Evolutionary conservation across 2,888 invertebrate species (phyloP), one percentile per base, ranked within the genome.

Genomic region (Drosophila testacea): DNA sequence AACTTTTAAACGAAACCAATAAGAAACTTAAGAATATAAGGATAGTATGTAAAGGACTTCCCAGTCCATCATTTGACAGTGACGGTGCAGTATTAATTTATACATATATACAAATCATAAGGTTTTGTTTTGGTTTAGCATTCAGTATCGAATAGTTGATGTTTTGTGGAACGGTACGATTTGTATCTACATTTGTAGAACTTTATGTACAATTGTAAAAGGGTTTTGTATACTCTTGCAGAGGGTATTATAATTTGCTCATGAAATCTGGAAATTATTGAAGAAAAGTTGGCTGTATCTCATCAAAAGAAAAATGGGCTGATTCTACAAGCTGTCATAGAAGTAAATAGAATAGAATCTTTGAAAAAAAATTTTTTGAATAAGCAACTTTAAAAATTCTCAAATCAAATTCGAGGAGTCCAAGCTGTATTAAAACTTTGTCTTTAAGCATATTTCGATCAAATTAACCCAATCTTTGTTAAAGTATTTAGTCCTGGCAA

Each of bases 141-240:
- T 82, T 80, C 79, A 60, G 52, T 44, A 41, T 55, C 30, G 9
- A 64, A 22, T 59, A 41, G n/a, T 60, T 46, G 16, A 60, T 65
- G 55, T 42, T 36, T 28, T 55, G 54, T 55, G 61, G 39, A 28
- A 51, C 22, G 48, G 16, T 65, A 73, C 69, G 69, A 41, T 56
- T 28, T 59, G 68, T 51, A 55, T 50, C 61, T 77, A 73, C 63
- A 44, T 6, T 22, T 13, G 68, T 56, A 68, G 69, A 64, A 54
- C 44, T 47, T 44, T 73, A 73, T 79, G 71, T 80, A 87, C 81
- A 86, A 65, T 60, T 36, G 16, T 46, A 27, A 46, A 22, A 36
- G 27, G 22, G 6, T 4, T n/a, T n/a, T 9, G 4, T 6, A 36
- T 46, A 46, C 36, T 6, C 56, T 38, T 56, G 56, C 56, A 56